These are phyloP conservation scores for Gonatopus flavifemur DNA, from an alignment of 1,140 invertebrate genomes.

Conservation along the genomic window DNA sequence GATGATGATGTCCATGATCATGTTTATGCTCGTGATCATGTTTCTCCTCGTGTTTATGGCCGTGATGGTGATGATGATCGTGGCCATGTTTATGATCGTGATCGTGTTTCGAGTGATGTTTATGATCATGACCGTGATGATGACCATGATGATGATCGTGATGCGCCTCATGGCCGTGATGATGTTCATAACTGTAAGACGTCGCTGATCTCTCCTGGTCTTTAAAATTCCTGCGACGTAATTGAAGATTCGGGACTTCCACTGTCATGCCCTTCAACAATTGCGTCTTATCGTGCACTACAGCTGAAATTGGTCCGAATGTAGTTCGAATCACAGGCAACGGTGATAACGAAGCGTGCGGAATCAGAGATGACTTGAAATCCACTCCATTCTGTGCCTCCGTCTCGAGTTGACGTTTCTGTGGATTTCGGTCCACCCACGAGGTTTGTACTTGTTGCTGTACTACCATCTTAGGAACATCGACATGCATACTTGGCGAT, in stretches of 20 bases:
- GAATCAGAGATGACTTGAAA: too few species aligned
- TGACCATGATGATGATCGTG: constrained; percentile 27
- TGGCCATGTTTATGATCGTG: constrained; percentile 35
- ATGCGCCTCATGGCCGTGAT: constrained; percentile 25
- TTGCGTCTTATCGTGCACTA: too few species aligned
- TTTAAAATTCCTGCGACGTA: neutral
- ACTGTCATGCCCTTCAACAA: too few species aligned
- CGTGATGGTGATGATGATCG: constrained; percentile 30
- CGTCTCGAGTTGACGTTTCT: constrained; percentile 43
- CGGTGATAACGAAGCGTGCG: too few species aligned
- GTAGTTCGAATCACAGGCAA: too few species aligned
- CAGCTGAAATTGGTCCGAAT: too few species aligned
- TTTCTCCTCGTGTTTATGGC: constrained; percentile 36
- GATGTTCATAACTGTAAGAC: constrained; percentile 23
- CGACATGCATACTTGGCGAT: too few species aligned
- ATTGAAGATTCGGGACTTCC: too few species aligned
- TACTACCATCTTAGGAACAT: too few species aligned
- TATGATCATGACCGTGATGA: constrained; percentile 25
- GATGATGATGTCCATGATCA: constrained; percentile 31
- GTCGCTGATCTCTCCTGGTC: neutral
- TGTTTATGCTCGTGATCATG: constrained; percentile 44
- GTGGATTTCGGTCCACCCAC: too few species aligned
- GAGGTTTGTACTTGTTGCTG: too few species aligned
- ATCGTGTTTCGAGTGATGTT: constrained; percentile 24
- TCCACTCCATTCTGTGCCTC: too few species aligned